phyloP scores from a whole-genome alignment of 2,888 invertebrate genomes.

The Agrotis exclamationis region DNA sequence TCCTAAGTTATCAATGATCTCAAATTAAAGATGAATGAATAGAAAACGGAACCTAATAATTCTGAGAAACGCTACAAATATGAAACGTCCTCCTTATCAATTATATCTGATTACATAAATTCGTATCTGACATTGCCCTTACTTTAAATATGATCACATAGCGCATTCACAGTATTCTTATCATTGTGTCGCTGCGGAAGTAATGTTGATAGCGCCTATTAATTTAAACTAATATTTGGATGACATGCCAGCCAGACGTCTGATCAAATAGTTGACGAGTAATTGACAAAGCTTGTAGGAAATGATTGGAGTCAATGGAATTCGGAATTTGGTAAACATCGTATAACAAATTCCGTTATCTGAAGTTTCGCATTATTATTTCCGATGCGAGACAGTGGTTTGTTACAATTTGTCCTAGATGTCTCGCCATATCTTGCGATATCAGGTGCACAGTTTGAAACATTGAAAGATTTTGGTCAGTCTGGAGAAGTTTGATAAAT shows the following conservation, averaged over 20 bases:
- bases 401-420: background rate
- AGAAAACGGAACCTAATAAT: slow-evolving; percentile 50
- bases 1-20: slow-evolving; percentile 4
- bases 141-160: slow-evolving; percentile 70
- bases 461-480: background rate
- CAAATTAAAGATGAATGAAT: slow-evolving; percentile 44
- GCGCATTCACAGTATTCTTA: slow-evolving; percentile 77
- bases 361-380: background rate
- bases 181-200: slow-evolving; percentile 81
- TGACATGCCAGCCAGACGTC: slow-evolving; percentile 43
- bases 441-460: background rate
- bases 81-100: slow-evolving; percentile 75
- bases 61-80: slow-evolving; percentile 54
- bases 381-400: background rate
- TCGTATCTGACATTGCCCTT: slow-evolving; percentile 89
- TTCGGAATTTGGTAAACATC: slow-evolving; percentile 12
- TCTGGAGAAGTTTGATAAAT: background rate
- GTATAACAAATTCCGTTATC: background rate
- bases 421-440: background rate
- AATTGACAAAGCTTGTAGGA: slow-evolving; percentile 58
- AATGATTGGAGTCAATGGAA: slow-evolving; percentile 27
- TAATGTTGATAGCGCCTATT: slow-evolving; percentile 66
- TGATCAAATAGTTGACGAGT: slow-evolving; percentile 52
- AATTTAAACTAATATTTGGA: slow-evolving; percentile 66
- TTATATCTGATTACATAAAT: slow-evolving; percentile 78